Conservation (phyloP, 2,113 vertebrate genomes). For the Thomomys bottae region DNA sequence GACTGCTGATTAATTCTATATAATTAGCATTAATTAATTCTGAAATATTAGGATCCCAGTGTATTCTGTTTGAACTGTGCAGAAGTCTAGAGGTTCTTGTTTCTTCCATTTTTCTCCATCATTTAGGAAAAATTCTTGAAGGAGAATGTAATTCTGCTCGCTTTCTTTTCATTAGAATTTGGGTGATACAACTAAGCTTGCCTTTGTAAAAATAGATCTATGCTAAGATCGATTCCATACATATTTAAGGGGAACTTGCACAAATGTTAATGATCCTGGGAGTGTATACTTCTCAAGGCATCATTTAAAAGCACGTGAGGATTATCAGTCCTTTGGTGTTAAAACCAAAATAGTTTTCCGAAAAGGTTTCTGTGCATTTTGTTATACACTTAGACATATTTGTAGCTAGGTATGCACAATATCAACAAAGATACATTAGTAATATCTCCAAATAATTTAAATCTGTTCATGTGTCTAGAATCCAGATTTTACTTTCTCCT, state of each 20-base stretch:
- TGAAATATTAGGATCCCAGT: not conserved
- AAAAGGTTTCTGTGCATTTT: too few species aligned
- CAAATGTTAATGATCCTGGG: not conserved
- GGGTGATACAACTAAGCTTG: not conserved
- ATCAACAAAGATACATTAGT: not conserved
- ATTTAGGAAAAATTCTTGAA: not conserved
- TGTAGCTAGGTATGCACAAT: not conserved
- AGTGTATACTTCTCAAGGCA: not conserved
- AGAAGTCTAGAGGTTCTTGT: not conserved
- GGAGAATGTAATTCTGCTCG: not conserved
- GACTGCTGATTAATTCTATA: not conserved
- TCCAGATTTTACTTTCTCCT: not conserved
- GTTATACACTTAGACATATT: too few species aligned
- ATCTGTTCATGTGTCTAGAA: not conserved
- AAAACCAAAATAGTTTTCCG: not conserved
- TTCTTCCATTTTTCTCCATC: not conserved
- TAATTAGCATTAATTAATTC: too few species aligned
- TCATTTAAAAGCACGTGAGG: not conserved
- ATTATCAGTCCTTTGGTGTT: not conserved
- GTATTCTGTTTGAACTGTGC: not conserved
- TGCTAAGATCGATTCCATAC: not conserved
- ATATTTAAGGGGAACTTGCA: not conserved
- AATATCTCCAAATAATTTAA: not conserved
- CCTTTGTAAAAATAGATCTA: not conserved
- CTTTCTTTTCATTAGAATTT: not conserved